Evolutionary conservation across 2,888 invertebrate species (phyloP).

Genomic region (Rhamnusium bicolor): DNA sequence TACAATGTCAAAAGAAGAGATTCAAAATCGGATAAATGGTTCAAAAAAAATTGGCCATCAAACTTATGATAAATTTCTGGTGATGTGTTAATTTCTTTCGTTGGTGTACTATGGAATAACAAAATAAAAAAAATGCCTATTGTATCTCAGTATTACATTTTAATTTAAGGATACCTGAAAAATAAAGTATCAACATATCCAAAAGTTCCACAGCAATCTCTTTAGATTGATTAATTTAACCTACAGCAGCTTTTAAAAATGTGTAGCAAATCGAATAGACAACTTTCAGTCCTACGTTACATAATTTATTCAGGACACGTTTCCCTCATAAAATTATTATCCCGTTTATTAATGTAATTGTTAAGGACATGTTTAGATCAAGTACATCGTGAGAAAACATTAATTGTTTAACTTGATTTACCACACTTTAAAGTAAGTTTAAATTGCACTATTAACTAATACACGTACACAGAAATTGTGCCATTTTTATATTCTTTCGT

Average conservation of each 20-base stretch:
- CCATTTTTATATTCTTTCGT: not conserved
- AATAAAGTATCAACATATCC: too few species aligned
- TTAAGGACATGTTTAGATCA: conserved; percentile 34
- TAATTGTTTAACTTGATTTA: conserved; percentile 35
- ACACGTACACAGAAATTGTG: not conserved
- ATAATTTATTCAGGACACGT: conserved; percentile 29
- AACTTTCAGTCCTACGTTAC: not conserved
- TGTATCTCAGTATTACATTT: too few species aligned
- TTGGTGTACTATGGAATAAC: too few species aligned
- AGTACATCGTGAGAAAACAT: conserved; percentile 34
- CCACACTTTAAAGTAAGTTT: conserved; percentile 9
- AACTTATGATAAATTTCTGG: too few species aligned
- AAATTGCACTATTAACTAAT: not conserved
- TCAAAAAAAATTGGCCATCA: too few species aligned
- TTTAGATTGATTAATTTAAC: not conserved
- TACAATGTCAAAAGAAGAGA: too few species aligned
- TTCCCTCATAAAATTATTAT: conserved; percentile 33
- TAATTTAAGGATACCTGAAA: too few species aligned
- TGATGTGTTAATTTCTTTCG: too few species aligned
- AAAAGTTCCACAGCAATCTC: too few species aligned
- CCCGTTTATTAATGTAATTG: conserved; percentile 35
- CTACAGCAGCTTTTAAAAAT: not conserved
- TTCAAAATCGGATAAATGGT: too few species aligned
- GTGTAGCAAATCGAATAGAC: not conserved
- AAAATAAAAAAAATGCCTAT: too few species aligned